Evolutionary conservation across 1,140 invertebrate genomes (phyloP), one percentile per base, ranked within the genome.

Genomic region (Zophobas atratus): DNA sequence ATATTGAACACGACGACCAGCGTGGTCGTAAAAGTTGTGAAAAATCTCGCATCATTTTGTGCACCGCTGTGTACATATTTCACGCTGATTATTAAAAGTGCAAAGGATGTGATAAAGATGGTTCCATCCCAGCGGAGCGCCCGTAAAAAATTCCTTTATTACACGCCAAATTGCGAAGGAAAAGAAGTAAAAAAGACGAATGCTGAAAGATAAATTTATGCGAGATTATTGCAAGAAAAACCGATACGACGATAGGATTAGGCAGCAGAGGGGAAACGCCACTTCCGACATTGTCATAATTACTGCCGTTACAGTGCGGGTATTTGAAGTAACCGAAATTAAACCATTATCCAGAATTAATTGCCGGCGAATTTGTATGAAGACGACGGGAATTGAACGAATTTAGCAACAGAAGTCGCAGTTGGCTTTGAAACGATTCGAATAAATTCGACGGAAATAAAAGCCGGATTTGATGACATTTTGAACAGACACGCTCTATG

Each of bases 181-280:
- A 46, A 8, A 46, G 43, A 46, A 46, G 43, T 46, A 46, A 46
- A 46, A 46, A 46, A 46, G 43, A 46, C 43, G 43, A 0, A 46
- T 46, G 43, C 43, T 8, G 43, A 46, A 46, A 46, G 43, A 46
- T 46, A 46, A 46, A 46, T 46, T 46, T 46, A 46, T 46, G 43
- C 43, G 3, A 46, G 43, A 46, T 46, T 46, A 46, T 46, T 46
- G 43, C 43, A 46, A 46, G 43, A 46, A 46, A 46, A 46, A 4
- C 43, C 43, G 43, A 46, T 46, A 46, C 43, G 8, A 46, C 3
- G 43, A 4, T 46, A 8, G 43, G 43, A 46, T 46, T 46, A 46
- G 8, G 43, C 8, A 8, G 43, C 43, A 8, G 8, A 3, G 43
- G 8, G 43, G 8, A 46, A 46, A 46, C 43, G 3, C 43, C 43